Evolutionary conservation across 2,113 vertebrate genomes (phyloP).

Genomic region (Elgaria multicarinata): DNA sequence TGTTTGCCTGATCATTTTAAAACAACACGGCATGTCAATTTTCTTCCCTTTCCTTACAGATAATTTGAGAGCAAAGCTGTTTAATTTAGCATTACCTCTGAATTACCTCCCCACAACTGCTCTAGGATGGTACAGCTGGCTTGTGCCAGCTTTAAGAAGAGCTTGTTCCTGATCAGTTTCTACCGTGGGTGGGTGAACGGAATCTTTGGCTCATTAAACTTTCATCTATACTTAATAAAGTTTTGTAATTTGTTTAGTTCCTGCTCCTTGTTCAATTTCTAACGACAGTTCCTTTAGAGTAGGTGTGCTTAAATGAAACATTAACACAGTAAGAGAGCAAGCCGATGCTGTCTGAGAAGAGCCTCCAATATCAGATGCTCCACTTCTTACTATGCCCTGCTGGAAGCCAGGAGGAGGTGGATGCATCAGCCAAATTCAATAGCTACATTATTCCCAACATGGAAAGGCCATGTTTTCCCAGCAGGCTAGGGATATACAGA

Average conservation of each 20-base stretch:
- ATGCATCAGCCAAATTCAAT: no score
- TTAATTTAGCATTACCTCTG: neutral
- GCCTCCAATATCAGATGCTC: no score
- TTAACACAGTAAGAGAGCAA: neutral
- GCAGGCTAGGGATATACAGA: no score
- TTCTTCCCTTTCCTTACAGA: neutral
- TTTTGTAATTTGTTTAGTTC: neutral
- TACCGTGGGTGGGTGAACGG: neutral
- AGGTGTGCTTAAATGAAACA: neutral
- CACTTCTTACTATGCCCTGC: no score
- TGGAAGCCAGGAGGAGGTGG: no score
- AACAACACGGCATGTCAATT: neutral
- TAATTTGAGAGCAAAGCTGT: neutral
- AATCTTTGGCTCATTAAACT: constrained; percentile 1
- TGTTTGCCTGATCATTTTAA: neutral
- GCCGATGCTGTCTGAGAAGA: no score
- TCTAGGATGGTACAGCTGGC: neutral
- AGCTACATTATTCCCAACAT: no score
- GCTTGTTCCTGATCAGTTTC: neutral
- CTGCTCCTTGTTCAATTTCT: neutral
- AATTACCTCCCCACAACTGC: no score
- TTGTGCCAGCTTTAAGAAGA: neutral
- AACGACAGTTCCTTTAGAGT: neutral
- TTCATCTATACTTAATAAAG: neutral
- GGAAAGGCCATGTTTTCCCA: no score